These are phyloP conservation scores for Trinorchestia longiramus DNA, from an alignment of 1,140 invertebrate species.

Conservation along the genomic window DNA sequence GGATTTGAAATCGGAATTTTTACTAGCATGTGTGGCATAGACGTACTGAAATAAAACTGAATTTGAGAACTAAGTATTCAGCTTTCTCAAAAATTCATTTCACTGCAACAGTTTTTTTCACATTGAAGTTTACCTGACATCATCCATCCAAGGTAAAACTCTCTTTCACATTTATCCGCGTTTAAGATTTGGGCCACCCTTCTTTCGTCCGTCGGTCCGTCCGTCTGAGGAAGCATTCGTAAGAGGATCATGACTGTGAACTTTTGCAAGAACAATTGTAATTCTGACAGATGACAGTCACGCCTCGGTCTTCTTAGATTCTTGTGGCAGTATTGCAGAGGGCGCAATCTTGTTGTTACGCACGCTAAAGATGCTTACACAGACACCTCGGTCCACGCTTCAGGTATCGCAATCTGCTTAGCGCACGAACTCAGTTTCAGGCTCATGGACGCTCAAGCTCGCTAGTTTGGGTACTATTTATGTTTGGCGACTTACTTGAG, in stretches of 20 bases:
- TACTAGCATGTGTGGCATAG: neutral
- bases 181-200: constrained; percentile 46
- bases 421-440: neutral
- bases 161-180: constrained; percentile 20
- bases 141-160: neutral
- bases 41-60: neutral
- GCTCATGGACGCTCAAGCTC: neutral
- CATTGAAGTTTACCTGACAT: neutral
- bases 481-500: neutral
- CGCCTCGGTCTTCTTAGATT: constrained; percentile 37
- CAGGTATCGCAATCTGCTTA: constrained; percentile 22
- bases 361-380: constrained; percentile 40
- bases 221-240: constrained; percentile 12
- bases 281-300: constrained; percentile 55
- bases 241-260: constrained; percentile 53
- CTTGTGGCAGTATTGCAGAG: constrained; percentile 37
- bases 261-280: constrained; percentile 53
- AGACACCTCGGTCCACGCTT: neutral
- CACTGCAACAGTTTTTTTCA: neutral
- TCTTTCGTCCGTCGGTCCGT: constrained; percentile 24
- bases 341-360: constrained; percentile 43
- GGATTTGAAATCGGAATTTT: neutral
- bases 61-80: neutral
- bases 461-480: neutral
- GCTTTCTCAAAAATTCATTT: neutral